These are phyloP conservation scores for Siphlonurus alternatus DNA, from an alignment of 2,888 invertebrate species.

Conservation along the genomic window DNA sequence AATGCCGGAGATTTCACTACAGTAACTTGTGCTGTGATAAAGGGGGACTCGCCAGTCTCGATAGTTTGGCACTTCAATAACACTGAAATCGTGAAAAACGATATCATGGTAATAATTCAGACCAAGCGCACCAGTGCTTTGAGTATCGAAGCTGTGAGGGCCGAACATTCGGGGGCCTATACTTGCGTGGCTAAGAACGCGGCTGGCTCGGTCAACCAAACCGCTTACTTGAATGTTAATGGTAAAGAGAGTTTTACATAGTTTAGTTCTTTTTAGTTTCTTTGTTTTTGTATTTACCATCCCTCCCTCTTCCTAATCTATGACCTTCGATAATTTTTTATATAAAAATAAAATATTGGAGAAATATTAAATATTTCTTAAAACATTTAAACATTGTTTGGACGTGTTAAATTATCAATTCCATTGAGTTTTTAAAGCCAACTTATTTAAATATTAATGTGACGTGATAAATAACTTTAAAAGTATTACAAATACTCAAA, in stretches of 20 bases:
- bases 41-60: conserved; percentile 52
- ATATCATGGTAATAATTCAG: background rate
- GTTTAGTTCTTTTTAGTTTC: background rate
- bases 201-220: conserved; percentile 47
- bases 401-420: too few relatives aligned
- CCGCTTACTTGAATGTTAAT: conserved; percentile 49
- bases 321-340: too few relatives aligned
- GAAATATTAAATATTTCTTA: too few relatives aligned
- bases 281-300: background rate
- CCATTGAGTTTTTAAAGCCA: too few relatives aligned
- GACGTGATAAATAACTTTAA: too few relatives aligned
- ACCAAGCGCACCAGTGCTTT: conserved; percentile 31
- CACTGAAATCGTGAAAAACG: background rate
- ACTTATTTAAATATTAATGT: too few relatives aligned
- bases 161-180: conserved; percentile 57
- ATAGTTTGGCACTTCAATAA: conserved; percentile 59
- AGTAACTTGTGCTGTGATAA: conserved; percentile 42
- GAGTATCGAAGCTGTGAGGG: conserved; percentile 49
- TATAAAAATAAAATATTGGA: too few relatives aligned
- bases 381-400: too few relatives aligned
- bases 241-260: too few relatives aligned
- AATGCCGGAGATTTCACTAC: conserved; percentile 46
- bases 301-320: too few relatives aligned
- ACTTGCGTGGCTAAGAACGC: conserved; percentile 48
- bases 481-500: too few relatives aligned